A percentile compares a stretch with the other conserved stretches of the same genome.
phyloP scores from a whole-genome alignment of 1,140 invertebrate species.

The Pseudomyrmex cubaensis region DNA sequence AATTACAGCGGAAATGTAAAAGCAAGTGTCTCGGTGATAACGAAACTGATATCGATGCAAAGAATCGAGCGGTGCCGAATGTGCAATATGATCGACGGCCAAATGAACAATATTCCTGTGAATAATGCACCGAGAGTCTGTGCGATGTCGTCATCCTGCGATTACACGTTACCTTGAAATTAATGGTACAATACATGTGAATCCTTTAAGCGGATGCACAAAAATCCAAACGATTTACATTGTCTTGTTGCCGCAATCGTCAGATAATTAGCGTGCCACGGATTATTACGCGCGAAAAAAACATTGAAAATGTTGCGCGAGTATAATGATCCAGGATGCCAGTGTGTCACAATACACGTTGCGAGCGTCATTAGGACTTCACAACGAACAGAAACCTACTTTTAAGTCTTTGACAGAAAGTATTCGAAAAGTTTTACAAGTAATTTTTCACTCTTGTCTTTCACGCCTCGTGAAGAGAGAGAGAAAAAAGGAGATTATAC shows the following conservation, averaged over 20 bases:
- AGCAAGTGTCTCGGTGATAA: slow-evolving; percentile 44
- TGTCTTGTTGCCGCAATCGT: slow-evolving; percentile 7
- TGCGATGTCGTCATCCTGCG: slow-evolving; percentile 33
- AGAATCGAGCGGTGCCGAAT: slow-evolving; percentile 16
- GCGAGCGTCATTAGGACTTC: slow-evolving; percentile 2
- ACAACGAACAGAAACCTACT: background rate
- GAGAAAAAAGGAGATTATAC: no score
- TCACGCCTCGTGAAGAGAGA: no score
- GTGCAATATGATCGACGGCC: slow-evolving; percentile 33
- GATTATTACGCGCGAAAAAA: slow-evolving; percentile 17
- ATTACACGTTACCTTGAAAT: slow-evolving; percentile 57
- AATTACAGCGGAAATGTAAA: slow-evolving; percentile 73
- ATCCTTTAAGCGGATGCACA: slow-evolving; percentile 22
- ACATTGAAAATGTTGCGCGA: slow-evolving; percentile 29
- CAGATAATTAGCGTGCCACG: slow-evolving; percentile 39
- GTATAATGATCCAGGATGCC: slow-evolving; percentile 6
- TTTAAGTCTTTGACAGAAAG: background rate
- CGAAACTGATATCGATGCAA: slow-evolving; percentile 7
- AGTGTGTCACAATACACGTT: background rate
- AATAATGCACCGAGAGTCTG: slow-evolving; percentile 31
- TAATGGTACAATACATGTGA: slow-evolving; percentile 15
- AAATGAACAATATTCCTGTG: background rate
- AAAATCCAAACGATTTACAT: slow-evolving; percentile 26
- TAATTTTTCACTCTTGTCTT: background rate
- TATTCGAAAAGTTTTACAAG: background rate